phyloP scores from a whole-genome alignment of 2,888 invertebrate species.

The Tachina lurida region DNA sequence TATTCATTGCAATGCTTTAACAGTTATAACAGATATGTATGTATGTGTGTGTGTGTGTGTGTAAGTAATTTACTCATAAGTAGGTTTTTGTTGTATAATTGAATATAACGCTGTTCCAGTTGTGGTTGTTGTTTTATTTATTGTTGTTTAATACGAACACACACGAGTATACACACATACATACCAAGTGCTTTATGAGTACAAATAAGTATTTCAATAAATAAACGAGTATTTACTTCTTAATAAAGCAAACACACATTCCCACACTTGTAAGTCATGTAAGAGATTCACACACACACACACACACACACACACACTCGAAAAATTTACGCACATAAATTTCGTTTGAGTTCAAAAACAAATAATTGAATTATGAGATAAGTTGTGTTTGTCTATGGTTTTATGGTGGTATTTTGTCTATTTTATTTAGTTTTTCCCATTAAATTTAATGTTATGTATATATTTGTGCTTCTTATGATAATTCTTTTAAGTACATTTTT shows the following conservation, averaged over 20 bases:
- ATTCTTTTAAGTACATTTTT: neutral
- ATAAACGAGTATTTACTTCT: neutral
- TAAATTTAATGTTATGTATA: neutral
- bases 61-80: neutral
- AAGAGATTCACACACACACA: neutral
- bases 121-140: conserved; percentile 24
- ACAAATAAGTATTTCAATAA: neutral
- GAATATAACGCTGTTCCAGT: conserved; percentile 53
- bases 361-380: conserved; percentile 59
- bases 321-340: neutral
- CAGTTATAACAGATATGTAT: too few species aligned
- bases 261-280: too few species aligned
- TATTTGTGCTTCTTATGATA: neutral
- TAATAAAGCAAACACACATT: neutral
- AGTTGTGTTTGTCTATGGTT: conserved; percentile 4
- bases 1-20: too few species aligned
- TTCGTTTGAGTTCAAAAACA: neutral
- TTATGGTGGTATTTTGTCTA: neutral
- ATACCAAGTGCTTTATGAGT: neutral
- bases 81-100: conserved; percentile 50
- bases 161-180: neutral
- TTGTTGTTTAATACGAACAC: neutral
- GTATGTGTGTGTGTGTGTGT: too few species aligned
- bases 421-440: neutral
- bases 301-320: neutral